phyloP scores from a whole-genome alignment of 2,888 invertebrate genomes.

The Petrolisthes manimaculis region DNA sequence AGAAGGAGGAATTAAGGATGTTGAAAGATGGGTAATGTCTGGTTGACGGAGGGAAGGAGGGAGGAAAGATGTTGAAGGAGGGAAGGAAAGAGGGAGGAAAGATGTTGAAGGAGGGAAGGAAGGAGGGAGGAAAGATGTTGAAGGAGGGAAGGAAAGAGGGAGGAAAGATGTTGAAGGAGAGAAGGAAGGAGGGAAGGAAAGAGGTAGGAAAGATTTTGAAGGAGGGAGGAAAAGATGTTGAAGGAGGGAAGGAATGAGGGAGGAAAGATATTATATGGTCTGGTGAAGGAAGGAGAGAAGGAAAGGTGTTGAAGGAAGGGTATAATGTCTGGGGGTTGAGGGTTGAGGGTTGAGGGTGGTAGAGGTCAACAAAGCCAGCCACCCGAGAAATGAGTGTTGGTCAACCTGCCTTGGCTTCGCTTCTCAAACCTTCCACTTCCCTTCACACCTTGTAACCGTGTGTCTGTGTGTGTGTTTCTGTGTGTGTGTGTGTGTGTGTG shows the following conservation, averaged over 20 bases:
- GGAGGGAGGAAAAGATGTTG: not conserved
- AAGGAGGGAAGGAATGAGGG: not conserved
- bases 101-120: not conserved
- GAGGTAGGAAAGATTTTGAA: not conserved
- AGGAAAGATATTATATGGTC: no score
- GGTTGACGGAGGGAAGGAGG: not conserved
- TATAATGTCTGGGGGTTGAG: no score
- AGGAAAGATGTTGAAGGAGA: not conserved
- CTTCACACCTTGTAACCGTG: no score
- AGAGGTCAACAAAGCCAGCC: not conserved
- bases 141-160: not conserved
- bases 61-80: no score
- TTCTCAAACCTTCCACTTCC: no score
- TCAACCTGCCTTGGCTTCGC: no score
- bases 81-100: not conserved
- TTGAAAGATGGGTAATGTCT: not conserved
- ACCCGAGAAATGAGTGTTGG: slow-evolving; percentile 12
- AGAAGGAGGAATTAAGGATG: not conserved
- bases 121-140: not conserved
- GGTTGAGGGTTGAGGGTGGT: not conserved
- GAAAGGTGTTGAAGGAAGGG: not conserved
- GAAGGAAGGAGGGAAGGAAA: not conserved
- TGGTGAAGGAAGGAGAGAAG: slow-evolving; percentile 2
- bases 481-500: slow-evolving; percentile 1
- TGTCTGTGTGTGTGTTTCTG: not conserved